These are phyloP conservation scores for Thalpophila matura DNA, from an alignment of 2,888 invertebrate genomes.

Conservation along the genomic window DNA sequence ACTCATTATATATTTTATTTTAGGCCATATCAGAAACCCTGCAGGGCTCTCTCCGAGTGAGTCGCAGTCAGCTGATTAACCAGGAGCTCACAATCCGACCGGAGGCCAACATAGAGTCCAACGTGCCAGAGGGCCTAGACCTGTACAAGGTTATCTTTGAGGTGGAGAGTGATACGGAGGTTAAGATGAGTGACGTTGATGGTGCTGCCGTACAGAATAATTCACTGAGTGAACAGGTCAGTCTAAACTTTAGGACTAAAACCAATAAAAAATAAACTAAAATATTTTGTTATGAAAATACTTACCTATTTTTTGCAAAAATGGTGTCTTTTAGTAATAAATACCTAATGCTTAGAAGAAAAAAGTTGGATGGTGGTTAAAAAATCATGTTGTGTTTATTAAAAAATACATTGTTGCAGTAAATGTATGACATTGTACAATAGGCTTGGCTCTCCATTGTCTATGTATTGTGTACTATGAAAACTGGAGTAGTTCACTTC, in stretches of 20 bases:
- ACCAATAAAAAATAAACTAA: too few relatives aligned
- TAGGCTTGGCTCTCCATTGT: constrained; percentile 30
- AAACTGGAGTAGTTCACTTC: background rate
- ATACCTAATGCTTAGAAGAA: too few relatives aligned
- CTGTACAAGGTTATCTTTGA: constrained; percentile 86
- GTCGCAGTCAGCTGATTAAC: constrained; percentile 83
- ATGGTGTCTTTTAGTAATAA: too few relatives aligned
- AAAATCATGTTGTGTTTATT: too few relatives aligned
- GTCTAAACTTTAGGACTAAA: constrained; percentile 34
- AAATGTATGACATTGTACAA: too few relatives aligned
- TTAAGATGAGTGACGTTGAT: constrained; percentile 80
- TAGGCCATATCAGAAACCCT: constrained; percentile 87
- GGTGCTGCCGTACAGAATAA: constrained; percentile 74
- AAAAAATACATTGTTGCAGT: too few relatives aligned
- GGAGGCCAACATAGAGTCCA: constrained; percentile 86
- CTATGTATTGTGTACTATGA: constrained; percentile 14
- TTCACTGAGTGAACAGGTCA: constrained; percentile 75
- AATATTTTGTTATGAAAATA: background rate
- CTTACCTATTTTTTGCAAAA: background rate
- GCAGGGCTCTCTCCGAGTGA: constrained; percentile 80
- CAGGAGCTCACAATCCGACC: constrained; percentile 85
- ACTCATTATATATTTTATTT: constrained; percentile 37
- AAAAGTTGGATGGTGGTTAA: too few relatives aligned
- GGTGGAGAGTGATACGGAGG: constrained; percentile 83
- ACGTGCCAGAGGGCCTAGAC: constrained; percentile 86